phyloP scores from a whole-genome alignment of 2,113 vertebrate species.

The Herpailurus yagouaroundi region DNA sequence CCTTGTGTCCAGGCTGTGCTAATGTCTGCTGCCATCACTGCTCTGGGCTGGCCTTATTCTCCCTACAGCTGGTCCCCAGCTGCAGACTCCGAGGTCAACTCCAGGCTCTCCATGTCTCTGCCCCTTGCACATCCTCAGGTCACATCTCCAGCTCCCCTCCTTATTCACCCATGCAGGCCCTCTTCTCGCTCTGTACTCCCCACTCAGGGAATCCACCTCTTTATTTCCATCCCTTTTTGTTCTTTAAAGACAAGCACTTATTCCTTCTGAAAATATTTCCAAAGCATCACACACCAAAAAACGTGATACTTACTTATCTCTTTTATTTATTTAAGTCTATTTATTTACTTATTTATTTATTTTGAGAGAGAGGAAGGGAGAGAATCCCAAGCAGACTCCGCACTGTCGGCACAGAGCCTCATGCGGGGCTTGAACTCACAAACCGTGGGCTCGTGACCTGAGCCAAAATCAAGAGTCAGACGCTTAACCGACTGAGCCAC shows the following conservation, averaged over 20 bases:
- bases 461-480: too few relatives aligned
- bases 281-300: neutral
- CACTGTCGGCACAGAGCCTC: too few relatives aligned
- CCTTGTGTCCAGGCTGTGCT: neutral
- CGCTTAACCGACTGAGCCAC: too few relatives aligned
- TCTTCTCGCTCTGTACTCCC: neutral
- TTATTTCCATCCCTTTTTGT: neutral
- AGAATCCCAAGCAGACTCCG: too few relatives aligned
- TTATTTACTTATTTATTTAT: too few relatives aligned
- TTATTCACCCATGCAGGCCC: fast-evolving
- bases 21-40: fast-evolving
- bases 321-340: too few relatives aligned
- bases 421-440: too few relatives aligned
- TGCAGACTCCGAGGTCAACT: neutral
- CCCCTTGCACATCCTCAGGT: neutral
- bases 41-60: neutral
- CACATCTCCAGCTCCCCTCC: too few relatives aligned
- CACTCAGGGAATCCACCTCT: neutral
- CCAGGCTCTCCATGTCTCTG: neutral
- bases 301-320: neutral
- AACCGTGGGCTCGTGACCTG: too few relatives aligned
- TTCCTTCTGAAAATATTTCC: neutral
- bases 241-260: neutral
- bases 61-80: neutral
- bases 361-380: too few relatives aligned